Base-by-base conservation (phyloP, 2,888 invertebrate genomes). In the Lumbricus terrestris region DNA sequence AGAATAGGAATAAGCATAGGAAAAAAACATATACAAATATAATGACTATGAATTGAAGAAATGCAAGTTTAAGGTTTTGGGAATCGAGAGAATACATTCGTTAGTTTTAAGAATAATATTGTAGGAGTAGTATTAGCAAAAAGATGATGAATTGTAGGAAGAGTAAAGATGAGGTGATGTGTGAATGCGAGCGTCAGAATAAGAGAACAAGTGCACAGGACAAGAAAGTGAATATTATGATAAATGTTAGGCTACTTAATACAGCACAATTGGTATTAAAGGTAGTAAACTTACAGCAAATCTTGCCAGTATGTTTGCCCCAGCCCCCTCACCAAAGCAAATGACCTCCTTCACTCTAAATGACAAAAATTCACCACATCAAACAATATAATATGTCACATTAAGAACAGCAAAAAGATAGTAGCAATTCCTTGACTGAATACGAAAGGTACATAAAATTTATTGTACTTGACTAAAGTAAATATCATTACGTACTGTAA, bases 301-400 rank as follows among this genome's bases (percentile, higher is more conserved):
- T 92, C 98, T 96, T 11, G 97, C 97, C 90, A 97, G 95, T 89
- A 97, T 97, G 95, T 98, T 97, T 91, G 97, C 97, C 0, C 97
- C 97, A 5, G 97, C 97, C 4, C 98, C 98, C 94, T 97, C 98
- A 4, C 97, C 98, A 89, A 98, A 95, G 0, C 97, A 97, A 89
- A 98, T 97, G 20, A 97, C 97, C 94, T 97, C 97, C 93, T 97
- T 97, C 40, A 98, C 96, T 94, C 95, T 95, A 93, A 88, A 42
- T n/a, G 69, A 69, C 69, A 69, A 69, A n/a, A n/a, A 69, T n/a
- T n/a, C n/a, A 69, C 69, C 69, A 69, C 13, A 69, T n/a, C 69
- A 69, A 69, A 69, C n/a, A 69, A 69, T 69, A n/a, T n/a, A 69
- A 69, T 13, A 40, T 40, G 11, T 69, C n/a, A 29, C 69, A 16